These are phyloP conservation scores for Cephus cinctus DNA, from an alignment of 1,140 invertebrate species.

Conservation along the genomic window DNA sequence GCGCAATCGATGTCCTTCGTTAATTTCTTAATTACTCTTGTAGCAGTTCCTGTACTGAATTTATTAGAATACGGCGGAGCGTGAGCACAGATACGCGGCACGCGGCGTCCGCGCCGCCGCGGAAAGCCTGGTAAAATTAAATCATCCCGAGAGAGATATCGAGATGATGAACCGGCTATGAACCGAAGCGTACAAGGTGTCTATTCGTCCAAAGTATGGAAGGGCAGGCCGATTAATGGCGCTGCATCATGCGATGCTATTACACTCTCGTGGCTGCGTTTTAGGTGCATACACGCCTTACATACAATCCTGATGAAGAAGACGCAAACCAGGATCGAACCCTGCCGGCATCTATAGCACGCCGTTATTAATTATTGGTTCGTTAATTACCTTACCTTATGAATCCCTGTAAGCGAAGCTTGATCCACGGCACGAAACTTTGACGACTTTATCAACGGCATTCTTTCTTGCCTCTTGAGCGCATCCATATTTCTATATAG, in stretches of 20 bases:
- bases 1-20: too few species aligned
- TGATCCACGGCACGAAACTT: slow-evolving; percentile 7
- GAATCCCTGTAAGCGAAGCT: slow-evolving; percentile 8
- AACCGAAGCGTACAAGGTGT: slow-evolving; percentile 43
- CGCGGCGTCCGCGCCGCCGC: neutral
- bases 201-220: slow-evolving; percentile 44
- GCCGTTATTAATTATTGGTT: slow-evolving; percentile 22
- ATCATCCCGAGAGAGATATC: slow-evolving; percentile 35
- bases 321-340: slow-evolving; percentile 4
- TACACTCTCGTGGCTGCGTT: slow-evolving; percentile 29
- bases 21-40: too few species aligned
- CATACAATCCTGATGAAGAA: neutral
- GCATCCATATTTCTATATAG: too few species aligned
- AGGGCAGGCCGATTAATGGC: slow-evolving; percentile 42
- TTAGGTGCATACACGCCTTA: slow-evolving; percentile 8
- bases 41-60: too few species aligned
- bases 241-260: slow-evolving; percentile 44
- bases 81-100: neutral
- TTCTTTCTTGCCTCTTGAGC: too few species aligned
- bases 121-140: slow-evolving; percentile 25
- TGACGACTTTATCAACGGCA: slow-evolving; percentile 12
- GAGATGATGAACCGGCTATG: slow-evolving; percentile 42
- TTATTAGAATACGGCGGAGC: too few species aligned
- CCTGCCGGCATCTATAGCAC: slow-evolving; percentile 17
- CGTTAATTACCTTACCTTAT: slow-evolving; percentile 19